phyloP scores from a whole-genome alignment of 1,140 invertebrate species.

The Hydropsyche tenuis region DNA sequence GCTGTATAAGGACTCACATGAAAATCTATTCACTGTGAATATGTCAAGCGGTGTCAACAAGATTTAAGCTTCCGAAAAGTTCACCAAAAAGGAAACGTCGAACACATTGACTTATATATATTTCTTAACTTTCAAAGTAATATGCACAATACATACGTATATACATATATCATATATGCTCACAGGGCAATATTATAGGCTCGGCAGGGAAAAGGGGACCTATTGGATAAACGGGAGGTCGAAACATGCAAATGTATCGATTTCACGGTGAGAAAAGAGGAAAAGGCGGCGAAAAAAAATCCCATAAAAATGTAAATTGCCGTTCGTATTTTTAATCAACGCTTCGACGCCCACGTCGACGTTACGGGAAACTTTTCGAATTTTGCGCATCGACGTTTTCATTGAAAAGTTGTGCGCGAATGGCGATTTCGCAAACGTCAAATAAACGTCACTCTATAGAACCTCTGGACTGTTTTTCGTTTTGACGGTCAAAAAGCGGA shows the following conservation, averaged over 20 bases:
- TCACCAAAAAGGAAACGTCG: slow-evolving; percentile 11
- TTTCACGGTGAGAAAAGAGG: not conserved
- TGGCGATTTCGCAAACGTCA: too few species aligned
- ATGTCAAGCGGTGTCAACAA: slow-evolving; percentile 33
- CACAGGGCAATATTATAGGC: too few species aligned
- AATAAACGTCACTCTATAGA: too few species aligned
- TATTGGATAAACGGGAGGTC: too few species aligned
- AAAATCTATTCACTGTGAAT: slow-evolving; percentile 27
- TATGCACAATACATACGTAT: too few species aligned
- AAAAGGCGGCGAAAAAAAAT: not conserved
- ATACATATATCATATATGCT: too few species aligned
- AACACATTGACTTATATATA: not conserved
- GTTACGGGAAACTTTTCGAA: not conserved
- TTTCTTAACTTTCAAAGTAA: too few species aligned
- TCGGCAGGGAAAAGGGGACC: too few species aligned
- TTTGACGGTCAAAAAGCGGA: too few species aligned
- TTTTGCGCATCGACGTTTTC: too few species aligned
- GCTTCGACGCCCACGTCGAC: slow-evolving; percentile 12
- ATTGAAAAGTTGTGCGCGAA: too few species aligned
- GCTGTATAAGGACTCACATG: not conserved
- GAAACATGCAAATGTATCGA: slow-evolving; percentile 13
- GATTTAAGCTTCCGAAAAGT: slow-evolving; percentile 23
- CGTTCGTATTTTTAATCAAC: slow-evolving; percentile 16
- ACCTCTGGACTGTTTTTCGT: too few species aligned
- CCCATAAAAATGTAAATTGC: slow-evolving; percentile 11